Conservation (phyloP, 1,140 invertebrate genomes). For the Nebria ingens region DNA sequence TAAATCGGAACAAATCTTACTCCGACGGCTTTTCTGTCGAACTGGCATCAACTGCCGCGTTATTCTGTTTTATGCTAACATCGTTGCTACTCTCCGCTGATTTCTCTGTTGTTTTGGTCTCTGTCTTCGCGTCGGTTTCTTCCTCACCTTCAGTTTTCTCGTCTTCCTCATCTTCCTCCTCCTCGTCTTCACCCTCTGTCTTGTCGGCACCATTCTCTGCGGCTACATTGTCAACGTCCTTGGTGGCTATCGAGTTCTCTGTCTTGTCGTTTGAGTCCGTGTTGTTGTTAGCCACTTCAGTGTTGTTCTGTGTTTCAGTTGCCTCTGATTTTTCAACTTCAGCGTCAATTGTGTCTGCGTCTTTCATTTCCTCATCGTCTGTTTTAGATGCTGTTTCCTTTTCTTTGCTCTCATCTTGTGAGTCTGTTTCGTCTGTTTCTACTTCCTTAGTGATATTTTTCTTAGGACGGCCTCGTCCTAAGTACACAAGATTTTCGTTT, state of each 20-base stretch:
- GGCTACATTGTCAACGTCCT: constrained; percentile 23
- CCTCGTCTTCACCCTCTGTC: constrained; percentile 22
- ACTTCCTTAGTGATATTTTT: constrained; percentile 16
- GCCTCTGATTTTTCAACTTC: constrained; percentile 19
- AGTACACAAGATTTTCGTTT: not conserved
- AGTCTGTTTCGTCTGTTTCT: constrained; percentile 23
- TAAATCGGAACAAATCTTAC: not conserved
- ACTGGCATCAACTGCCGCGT: not conserved
- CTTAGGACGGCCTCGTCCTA: constrained; percentile 22
- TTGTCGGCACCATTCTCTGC: constrained; percentile 21
- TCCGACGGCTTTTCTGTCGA: not conserved
- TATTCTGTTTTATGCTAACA: constrained; percentile 3
- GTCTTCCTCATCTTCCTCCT: not conserved
- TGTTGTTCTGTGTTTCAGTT: constrained; percentile 26
- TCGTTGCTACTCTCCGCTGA: constrained; percentile 19
- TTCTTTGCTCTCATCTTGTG: constrained; percentile 24
- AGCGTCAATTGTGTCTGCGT: constrained; percentile 18
- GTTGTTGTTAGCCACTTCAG: constrained; percentile 31
- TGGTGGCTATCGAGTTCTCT: constrained; percentile 11
- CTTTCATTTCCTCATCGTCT: constrained; percentile 20
- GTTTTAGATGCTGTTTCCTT: constrained; percentile 15
- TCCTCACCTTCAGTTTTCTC: constrained; percentile 9
- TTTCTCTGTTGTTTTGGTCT: constrained; percentile 20
- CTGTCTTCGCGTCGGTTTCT: constrained; percentile 13
- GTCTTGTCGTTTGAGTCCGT: constrained; percentile 19